Evolutionary conservation across 1,140 invertebrate species (phyloP).

Genomic region (Lucilia sericata): DNA sequence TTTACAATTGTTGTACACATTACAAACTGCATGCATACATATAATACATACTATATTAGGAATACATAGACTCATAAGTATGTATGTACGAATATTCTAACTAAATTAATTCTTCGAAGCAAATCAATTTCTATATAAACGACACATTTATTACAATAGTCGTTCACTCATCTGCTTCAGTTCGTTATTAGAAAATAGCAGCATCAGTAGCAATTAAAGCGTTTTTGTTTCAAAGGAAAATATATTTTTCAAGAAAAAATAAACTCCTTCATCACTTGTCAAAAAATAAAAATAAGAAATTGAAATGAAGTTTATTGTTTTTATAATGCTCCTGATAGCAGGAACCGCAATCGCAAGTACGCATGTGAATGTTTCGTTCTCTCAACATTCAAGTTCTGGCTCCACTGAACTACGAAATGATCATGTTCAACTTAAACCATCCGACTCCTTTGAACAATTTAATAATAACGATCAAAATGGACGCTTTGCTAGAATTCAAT

Average conservation of each 20-base stretch:
- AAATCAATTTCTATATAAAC: slow-evolving; percentile 39
- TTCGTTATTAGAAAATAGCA: slow-evolving; percentile 7
- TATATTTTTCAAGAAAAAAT: background rate
- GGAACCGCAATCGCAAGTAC: slow-evolving; percentile 49
- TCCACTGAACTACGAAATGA: background rate
- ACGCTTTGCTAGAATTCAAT: slow-evolving; percentile 5
- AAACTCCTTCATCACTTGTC: background rate
- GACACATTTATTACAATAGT: background rate
- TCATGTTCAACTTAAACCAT: background rate
- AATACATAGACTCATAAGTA: too few species aligned
- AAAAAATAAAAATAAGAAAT: background rate
- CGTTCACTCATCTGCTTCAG: slow-evolving; percentile 43
- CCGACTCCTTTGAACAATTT: background rate
- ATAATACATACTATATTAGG: background rate
- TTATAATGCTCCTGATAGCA: slow-evolving; percentile 1
- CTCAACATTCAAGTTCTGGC: slow-evolving; percentile 61
- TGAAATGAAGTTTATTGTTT: slow-evolving; percentile 8
- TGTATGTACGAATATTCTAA: too few species aligned
- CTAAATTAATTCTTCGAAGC: background rate
- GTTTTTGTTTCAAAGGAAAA: background rate
- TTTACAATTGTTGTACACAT: too few species aligned
- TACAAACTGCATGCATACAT: background rate
- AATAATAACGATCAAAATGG: background rate
- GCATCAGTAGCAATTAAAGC: background rate
- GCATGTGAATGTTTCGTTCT: slow-evolving; percentile 65